Percentiles rank a stretch among this genome's conserved stretches.
Conservation (phyloP, 1,140 invertebrate species). For the Dendroctonus ponderosae region DNA sequence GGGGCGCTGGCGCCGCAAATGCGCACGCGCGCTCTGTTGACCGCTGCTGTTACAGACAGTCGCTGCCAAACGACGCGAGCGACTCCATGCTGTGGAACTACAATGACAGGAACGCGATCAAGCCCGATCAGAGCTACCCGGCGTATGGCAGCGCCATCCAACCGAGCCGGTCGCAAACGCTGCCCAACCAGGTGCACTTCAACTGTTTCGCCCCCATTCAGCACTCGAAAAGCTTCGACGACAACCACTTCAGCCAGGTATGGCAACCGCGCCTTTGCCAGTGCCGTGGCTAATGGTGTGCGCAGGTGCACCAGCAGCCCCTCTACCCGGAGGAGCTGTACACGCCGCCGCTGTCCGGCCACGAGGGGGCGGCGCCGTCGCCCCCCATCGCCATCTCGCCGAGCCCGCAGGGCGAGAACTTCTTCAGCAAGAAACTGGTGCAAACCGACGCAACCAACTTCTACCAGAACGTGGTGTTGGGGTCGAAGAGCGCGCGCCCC, state of each 20-base stretch:
- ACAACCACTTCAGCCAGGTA: slow-evolving; percentile 36
- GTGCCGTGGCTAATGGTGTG: too few relatives aligned
- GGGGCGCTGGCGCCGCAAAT: background rate
- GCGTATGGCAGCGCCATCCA: slow-evolving; percentile 11
- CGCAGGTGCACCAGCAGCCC: slow-evolving; percentile 16
- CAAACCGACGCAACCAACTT: slow-evolving; percentile 38
- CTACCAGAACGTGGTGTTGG: slow-evolving; percentile 43
- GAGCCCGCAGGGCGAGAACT: slow-evolving; percentile 15
- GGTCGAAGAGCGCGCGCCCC: slow-evolving; percentile 28
- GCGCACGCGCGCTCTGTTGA: too few relatives aligned
- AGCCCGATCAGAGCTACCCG: slow-evolving; percentile 48
- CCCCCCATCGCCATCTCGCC: slow-evolving; percentile 27
- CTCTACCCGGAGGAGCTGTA: slow-evolving; percentile 29
- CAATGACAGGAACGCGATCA: slow-evolving; percentile 44
- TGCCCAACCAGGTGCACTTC: slow-evolving; percentile 38
- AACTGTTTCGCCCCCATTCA: slow-evolving; percentile 55
- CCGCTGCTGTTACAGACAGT: slow-evolving; percentile 9
- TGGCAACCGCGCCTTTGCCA: background rate
- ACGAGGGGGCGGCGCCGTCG: slow-evolving; percentile 13
- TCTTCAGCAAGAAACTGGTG: slow-evolving; percentile 36
- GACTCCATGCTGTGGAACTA: slow-evolving; percentile 43
- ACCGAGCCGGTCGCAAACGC: slow-evolving; percentile 29
- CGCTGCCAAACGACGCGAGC: slow-evolving; percentile 28
- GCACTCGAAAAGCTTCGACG: slow-evolving; percentile 40
- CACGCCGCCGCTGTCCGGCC: slow-evolving; percentile 13